Evolutionary conservation across 2,888 invertebrate species (phyloP), one percentile per base, ranked within the genome.

Genomic region (Tachina grossa): DNA sequence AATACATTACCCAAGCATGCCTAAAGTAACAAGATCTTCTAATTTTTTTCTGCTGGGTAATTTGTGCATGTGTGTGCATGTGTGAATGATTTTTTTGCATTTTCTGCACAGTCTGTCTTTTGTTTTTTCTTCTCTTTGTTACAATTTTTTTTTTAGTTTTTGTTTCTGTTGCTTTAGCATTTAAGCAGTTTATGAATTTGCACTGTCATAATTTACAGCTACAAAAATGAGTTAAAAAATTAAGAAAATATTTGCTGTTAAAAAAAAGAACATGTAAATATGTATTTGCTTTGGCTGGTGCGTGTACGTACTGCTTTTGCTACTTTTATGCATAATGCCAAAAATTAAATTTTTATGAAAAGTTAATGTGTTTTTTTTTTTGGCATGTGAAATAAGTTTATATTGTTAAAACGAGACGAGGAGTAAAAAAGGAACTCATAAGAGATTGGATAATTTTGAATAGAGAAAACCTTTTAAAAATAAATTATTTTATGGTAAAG

Each of bases 171-270:
- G 43, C 9, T 55, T n/a, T 31, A 45, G 39, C 65, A 41, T 65
- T 55, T 80, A 80, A 80, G 41, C 72, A 19, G 79, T 65, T 80
- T 79, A 65, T 45, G 31, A 71, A 71, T 55, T 79, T 55, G 72
- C 14, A 19, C 55, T 63, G 72, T 66, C 72, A 72, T 80, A 72
- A 80, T 80, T 68, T 80, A 66, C 22, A 51, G 41, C 47, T 11
- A 43, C 41, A 69, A 69, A 53, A 22, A 41, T 39, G 13, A 51
- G n/a, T 31, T n/a, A 11, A 59, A 31, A n/a, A 9, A 59, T n/a
- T 2, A 59, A 59, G n/a, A 31, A 31, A 4, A 3, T 59, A 5
- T 14, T 39, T 13, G 31, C 14, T n/a, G 9, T n/a, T 14, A 51
- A 51, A 31, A 39, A n/a, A 59, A 41, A 39, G n/a, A n/a, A 14